Percentiles rank a stretch among this genome's conserved stretches.
phyloP scores from a whole-genome alignment of 92 coral and sea anemone genomes.

The Epizoanthus ramosus region DNA sequence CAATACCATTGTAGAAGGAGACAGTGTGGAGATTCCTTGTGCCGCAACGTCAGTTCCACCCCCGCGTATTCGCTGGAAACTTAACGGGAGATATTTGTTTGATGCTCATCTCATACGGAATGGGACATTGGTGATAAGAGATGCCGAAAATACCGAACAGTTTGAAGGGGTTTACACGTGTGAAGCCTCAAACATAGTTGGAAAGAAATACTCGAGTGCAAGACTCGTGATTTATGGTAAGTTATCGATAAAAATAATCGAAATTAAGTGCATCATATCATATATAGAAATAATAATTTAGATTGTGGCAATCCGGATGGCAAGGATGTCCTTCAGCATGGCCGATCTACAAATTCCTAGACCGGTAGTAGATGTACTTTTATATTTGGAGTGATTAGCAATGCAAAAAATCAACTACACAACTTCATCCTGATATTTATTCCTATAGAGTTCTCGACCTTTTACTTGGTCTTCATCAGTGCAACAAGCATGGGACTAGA shows the following conservation, averaged over 20 bases:
- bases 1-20: no score
- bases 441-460: no score
- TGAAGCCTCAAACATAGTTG: constrained; percentile 12
- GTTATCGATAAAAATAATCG: not conserved
- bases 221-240: constrained; percentile 1
- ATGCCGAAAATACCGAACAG: not conserved
- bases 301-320: not conserved
- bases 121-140: constrained; percentile 20
- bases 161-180: constrained; percentile 24
- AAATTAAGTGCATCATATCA: not conserved
- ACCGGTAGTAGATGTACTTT: no score
- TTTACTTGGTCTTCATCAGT: no score
- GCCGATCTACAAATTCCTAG: no score
- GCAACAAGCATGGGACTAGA: no score
- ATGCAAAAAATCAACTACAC: no score
- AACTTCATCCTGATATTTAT: no score
- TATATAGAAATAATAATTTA: no score
- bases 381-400: no score
- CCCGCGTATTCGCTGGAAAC: constrained; percentile 29
- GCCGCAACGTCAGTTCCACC: constrained; percentile 19
- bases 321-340: no score
- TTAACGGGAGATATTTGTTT: constrained; percentile 9
- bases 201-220: not conserved
- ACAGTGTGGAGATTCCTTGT: no score
- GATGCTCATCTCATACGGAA: not conserved